Evolutionary conservation across 1,140 invertebrate species (phyloP), one percentile per base, ranked within the genome.

Genomic region (Phthorimaea operculella): DNA sequence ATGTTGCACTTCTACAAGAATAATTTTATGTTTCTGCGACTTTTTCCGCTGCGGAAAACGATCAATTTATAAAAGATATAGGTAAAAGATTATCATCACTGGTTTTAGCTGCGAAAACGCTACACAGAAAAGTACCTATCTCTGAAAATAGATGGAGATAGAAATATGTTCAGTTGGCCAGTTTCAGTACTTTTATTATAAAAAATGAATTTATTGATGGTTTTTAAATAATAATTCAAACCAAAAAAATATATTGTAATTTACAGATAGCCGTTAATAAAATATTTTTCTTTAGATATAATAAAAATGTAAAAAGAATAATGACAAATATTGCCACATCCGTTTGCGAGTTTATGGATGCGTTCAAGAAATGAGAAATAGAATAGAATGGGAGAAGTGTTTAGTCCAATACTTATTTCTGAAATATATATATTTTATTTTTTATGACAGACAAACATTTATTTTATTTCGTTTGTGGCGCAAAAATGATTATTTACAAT

Each of bases 111-210:
- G 78, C 79, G 77, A 85, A 85, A 83, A 85, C 79, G 79, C 82
- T 79, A 83, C 78, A 82, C 77, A 74, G 64, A 85, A 81, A 83
- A 85, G 79, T 85, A 85, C 82, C 79, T 83, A 77, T 68, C 76
- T 85, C 82, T 85, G 82, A 85, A 85, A 85, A 85, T 85, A 85
- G 79, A 85, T 85, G 82, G 79, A 85, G 82, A 85, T 83, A 80
- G 79, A 83, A 83, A 82, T 47, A 83, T 80, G 78, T 80, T 80
- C 76, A 66, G 63, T 69, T 71, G 60, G 55, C 60, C 74, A 75
- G 52, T 59, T 64, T 44, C 61, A 34, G 50, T 58, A 70, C 76
- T 76, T 68, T 74, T 76, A 64, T 16, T 3, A 47, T 15, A 47
- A 16, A 4, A n/a, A 47, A 47, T n/a, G 11, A 47, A 9, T 2